Evolutionary conservation across 2,113 vertebrate species (phyloP), one percentile per base, ranked within the genome.

Genomic region (Cranoglanis bouderius): DNA sequence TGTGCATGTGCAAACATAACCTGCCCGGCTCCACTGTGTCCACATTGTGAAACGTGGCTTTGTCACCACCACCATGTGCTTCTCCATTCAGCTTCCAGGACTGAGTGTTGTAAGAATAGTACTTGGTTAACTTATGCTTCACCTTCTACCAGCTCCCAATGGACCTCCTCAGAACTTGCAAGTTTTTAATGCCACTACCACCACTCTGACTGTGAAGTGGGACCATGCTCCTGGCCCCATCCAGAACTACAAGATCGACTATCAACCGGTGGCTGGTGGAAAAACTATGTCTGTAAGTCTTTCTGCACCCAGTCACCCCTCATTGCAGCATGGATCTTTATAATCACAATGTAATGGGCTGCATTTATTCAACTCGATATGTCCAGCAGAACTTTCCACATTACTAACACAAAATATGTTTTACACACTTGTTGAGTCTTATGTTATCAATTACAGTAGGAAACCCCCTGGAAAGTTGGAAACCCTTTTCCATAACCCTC

Each of bases 161-260:
- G 97, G 95, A 88, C 96, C 97, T 5, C 98, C 98, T 35, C 94
- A 96, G 46, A 99, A 99, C 92, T 93, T 99, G 88, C 96, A 96
- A 88, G 97, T 99, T 10, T 97, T 97, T 91, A 99, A 99, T 35
- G 97, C 97, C 88, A 98, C 97, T 78, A 96, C 96, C 32, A 95
- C 95, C 90, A 94, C 97, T 55, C 92, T 99, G 92, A 95, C 97
- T 0, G 95, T 97, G 26, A 98, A 97, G 92, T 99, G 98, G 98
- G 98, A 99, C 77, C 94, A 95, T 1, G 97, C 97, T 61, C 96
- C 95, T 3, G 97, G 98, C 1, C 93, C 95, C 9, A 97, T 98
- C 82, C 96, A 97, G 93, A 97, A 95, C 93, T 99, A 99, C 93
- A 96, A 93, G 92, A 93, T 99, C 91, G 93, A 92, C 18, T 98